Evolutionary conservation across 2,797 vertebrate species (phyloP).

Genomic region (Hipposideros larvatus): DNA sequence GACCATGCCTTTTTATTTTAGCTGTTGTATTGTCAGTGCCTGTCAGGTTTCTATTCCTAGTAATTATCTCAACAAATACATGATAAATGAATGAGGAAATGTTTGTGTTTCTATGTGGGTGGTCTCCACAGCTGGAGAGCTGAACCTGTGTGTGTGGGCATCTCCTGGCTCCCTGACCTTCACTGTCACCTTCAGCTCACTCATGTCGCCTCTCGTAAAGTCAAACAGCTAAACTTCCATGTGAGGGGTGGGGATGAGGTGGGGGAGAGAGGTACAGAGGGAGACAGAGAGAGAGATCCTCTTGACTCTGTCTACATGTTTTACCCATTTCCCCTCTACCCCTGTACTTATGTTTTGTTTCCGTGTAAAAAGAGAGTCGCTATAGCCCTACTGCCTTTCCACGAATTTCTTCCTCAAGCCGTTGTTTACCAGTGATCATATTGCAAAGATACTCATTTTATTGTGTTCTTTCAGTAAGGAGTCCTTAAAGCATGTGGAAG

Average conservation of each 20-base stretch:
- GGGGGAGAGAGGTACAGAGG: too few relatives aligned
- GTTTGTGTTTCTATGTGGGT: neutral
- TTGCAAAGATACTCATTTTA: neutral
- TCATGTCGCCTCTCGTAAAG: neutral
- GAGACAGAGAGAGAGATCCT: too few relatives aligned
- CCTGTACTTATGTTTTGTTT: neutral
- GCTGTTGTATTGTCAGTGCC: neutral
- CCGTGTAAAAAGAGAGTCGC: neutral
- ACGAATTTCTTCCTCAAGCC: neutral
- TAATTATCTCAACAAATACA: neutral
- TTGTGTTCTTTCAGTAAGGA: neutral
- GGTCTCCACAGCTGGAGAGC: neutral
- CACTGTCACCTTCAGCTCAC: neutral
- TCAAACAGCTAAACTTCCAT: neutral
- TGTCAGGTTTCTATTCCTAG: neutral
- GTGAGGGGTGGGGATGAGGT: neutral
- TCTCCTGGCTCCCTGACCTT: neutral
- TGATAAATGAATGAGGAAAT: neutral
- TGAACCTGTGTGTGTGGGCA: neutral
- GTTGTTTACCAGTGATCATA: neutral
- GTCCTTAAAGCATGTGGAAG: neutral
- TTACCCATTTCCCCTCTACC: neutral
- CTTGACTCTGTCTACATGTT: neutral
- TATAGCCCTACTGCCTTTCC: neutral
- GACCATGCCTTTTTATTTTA: neutral